phyloP scores from a whole-genome alignment of 2,797 vertebrate genomes.

The Neosilurus mollespiculum region DNA sequence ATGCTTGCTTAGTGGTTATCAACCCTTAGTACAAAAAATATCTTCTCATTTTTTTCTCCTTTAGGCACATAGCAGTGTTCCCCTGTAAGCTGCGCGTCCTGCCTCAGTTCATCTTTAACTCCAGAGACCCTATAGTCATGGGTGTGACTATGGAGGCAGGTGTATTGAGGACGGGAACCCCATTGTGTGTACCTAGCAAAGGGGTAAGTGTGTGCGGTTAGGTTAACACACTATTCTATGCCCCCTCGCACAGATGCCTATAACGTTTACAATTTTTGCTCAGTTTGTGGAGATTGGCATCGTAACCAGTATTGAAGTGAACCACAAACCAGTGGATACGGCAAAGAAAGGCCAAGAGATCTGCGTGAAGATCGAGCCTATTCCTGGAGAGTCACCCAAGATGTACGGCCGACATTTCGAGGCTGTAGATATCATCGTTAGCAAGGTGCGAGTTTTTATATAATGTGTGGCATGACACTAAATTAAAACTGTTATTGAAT shows the following conservation, averaged over 20 bases:
- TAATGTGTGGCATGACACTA: neutral
- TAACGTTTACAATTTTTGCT: neutral
- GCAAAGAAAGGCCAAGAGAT: slow-evolving; percentile 98
- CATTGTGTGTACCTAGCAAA: slow-evolving; percentile 93
- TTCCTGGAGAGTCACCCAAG: slow-evolving; percentile 95
- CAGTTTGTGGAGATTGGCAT: slow-evolving; percentile 97
- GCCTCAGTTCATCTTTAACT: slow-evolving; percentile 99
- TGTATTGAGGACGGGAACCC: slow-evolving; percentile 88
- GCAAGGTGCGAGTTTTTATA: slow-evolving; percentile 78
- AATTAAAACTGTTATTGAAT: no score
- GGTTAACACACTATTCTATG: neutral
- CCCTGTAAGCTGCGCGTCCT: slow-evolving; percentile 92
- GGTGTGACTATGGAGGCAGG: slow-evolving; percentile 89
- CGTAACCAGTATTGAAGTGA: slow-evolving; percentile 95
- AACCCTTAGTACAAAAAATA: no score
- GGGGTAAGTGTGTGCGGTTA: slow-evolving; percentile 75
- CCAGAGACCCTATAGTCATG: slow-evolving; percentile 96
- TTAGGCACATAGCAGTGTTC: slow-evolving; percentile 92
- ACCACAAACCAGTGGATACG: slow-evolving; percentile 89
- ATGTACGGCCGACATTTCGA: slow-evolving; percentile 99
- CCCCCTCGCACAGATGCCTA: no score
- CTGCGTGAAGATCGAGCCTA: slow-evolving; percentile 95
- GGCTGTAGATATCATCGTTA: slow-evolving; percentile 91
- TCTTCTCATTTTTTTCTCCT: neutral
- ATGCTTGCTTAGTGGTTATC: neutral